Conservation (phyloP, 2,797 vertebrate genomes). For the Epinephelus awoara region DNA sequence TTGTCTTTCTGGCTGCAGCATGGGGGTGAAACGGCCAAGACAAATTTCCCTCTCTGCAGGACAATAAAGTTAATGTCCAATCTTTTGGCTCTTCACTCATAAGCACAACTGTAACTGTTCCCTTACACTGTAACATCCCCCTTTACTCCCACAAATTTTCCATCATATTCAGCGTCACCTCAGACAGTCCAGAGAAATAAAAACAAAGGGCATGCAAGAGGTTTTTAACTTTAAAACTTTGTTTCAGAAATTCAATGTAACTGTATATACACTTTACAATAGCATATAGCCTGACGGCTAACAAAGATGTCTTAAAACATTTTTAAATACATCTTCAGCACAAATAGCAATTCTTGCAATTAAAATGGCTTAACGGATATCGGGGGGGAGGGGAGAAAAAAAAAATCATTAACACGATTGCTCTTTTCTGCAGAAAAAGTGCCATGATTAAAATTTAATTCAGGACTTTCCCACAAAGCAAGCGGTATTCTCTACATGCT, state of each 20-base stretch:
- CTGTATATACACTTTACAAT: conserved; percentile 88
- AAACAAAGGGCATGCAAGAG: conserved; percentile 67
- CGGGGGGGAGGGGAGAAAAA: conserved; percentile 30
- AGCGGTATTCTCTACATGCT: conserved; percentile 95
- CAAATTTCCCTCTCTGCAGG: too few relatives aligned
- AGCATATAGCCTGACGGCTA: conserved; percentile 89
- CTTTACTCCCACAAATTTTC: background rate
- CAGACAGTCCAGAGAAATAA: conserved; percentile 56
- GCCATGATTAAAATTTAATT: conserved; percentile 93
- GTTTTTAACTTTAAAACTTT: conserved; percentile 85
- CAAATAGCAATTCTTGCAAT: conserved; percentile 92
- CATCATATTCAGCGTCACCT: background rate
- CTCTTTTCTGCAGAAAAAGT: conserved; percentile 93
- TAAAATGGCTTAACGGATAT: conserved; percentile 89
- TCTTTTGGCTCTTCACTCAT: too few relatives aligned
- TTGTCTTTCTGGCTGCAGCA: too few relatives aligned
- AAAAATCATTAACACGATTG: conserved; percentile 88
- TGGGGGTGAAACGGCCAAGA: too few relatives aligned
- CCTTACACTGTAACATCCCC: background rate
- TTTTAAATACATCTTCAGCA: conserved; percentile 93
- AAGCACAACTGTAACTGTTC: background rate
- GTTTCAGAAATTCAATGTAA: conserved; percentile 85
- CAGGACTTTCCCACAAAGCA: conserved; percentile 94
- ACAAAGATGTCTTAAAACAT: conserved; percentile 92
- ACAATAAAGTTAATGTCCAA: too few relatives aligned